These are phyloP conservation scores for Nymphalis polychloros DNA, from an alignment of 2,888 invertebrate genomes.

Conservation along the genomic window DNA sequence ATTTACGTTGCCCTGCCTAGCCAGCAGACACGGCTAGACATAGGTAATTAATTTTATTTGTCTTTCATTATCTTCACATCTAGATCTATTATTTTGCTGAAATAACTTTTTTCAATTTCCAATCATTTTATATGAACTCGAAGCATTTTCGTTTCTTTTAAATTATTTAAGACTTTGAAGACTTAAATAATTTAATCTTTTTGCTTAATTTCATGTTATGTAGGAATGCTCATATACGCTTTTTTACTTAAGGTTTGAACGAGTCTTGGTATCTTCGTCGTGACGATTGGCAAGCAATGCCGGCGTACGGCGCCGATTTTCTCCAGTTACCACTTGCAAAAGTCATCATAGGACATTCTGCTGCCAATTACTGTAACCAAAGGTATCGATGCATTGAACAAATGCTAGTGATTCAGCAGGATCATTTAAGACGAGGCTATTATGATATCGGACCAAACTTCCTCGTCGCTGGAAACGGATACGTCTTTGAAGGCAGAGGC, in stretches of 20 bases:
- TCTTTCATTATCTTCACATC: not conserved
- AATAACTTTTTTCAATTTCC: too few relatives aligned
- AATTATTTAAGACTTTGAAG: not conserved
- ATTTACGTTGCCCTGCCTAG: conserved; percentile 51
- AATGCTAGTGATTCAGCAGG: conserved; percentile 55
- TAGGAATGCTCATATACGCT: not conserved
- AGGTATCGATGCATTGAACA: conserved; percentile 55
- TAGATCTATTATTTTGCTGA: too few relatives aligned
- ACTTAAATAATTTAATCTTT: too few relatives aligned
- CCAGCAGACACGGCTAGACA: conserved; percentile 54
- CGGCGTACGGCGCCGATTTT: conserved; percentile 50
- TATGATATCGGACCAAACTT: conserved; percentile 69
- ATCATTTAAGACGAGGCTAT: conserved; percentile 53
- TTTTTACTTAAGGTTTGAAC: conserved; percentile 55
- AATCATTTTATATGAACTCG: not conserved
- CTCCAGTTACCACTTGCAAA: conserved; percentile 55
- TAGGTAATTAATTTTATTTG: conserved; percentile 54
- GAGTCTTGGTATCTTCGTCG: conserved; percentile 71
- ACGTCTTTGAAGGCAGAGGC: conserved; percentile 69
- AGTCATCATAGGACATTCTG: conserved; percentile 67
- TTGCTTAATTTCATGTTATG: conserved; percentile 25
- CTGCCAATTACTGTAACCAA: conserved; percentile 49
- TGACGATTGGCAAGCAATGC: conserved; percentile 68
- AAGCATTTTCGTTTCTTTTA: not conserved
- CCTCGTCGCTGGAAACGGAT: conserved; percentile 62